Conservation (phyloP, 1,140 invertebrate species). For the Drosophila quadrilineata region DNA sequence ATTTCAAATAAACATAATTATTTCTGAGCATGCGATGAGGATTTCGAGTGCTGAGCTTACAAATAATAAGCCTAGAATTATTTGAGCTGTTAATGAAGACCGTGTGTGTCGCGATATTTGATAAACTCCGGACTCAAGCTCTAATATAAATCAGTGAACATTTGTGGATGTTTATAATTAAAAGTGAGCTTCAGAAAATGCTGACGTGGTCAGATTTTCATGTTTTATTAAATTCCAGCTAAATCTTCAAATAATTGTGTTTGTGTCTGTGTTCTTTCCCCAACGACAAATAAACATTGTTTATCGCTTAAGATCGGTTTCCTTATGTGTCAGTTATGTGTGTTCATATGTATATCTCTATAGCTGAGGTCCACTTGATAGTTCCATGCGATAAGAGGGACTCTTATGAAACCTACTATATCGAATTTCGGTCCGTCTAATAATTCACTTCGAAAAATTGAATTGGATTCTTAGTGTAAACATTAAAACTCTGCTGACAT, state of each 20-base stretch:
- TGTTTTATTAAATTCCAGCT: neutral
- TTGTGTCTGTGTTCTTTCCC: neutral
- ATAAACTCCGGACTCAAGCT: too few relatives aligned
- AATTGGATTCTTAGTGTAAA: slow-evolving; percentile 21
- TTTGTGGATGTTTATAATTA: too few relatives aligned
- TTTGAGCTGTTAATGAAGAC: too few relatives aligned
- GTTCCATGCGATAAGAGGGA: neutral
- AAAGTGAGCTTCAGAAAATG: slow-evolving; percentile 1
- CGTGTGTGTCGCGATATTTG: too few relatives aligned
- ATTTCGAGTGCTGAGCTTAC: neutral
- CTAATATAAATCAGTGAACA: neutral
- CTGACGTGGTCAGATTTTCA: slow-evolving; percentile 22
- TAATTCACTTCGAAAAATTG: neutral
- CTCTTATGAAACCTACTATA: slow-evolving; percentile 4
- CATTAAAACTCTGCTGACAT: neutral
- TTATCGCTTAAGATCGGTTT: neutral
- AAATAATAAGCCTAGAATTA: slow-evolving; percentile 1
- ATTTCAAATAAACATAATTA: slow-evolving; percentile 41
- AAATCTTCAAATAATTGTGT: neutral
- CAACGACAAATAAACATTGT: neutral
- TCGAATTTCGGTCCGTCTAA: neutral
- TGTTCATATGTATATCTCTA: neutral
- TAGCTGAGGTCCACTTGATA: neutral
- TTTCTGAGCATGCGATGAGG: neutral
- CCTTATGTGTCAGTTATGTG: neutral